Conservation (phyloP, 2,797 vertebrate genomes). For the Siniperca obscura region DNA sequence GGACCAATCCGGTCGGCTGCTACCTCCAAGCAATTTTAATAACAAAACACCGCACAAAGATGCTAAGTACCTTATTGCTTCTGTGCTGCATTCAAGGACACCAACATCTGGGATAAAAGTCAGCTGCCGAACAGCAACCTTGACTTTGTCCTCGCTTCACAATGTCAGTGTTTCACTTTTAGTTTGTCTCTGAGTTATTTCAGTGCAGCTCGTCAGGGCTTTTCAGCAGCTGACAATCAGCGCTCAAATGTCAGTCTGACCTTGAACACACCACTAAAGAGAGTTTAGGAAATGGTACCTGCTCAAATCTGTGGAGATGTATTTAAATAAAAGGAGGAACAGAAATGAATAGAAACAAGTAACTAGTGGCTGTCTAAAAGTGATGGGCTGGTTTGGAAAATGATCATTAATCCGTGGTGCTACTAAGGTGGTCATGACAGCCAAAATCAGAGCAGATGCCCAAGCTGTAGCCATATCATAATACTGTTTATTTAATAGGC, state of each 20-base stretch:
- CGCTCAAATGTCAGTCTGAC: background rate
- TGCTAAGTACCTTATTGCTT: background rate
- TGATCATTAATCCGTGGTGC: background rate
- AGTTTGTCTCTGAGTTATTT: background rate
- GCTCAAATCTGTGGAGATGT: background rate
- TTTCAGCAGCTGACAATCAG: background rate
- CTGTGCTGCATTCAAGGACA: slow-evolving; percentile 3
- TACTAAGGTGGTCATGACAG: background rate
- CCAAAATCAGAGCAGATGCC: background rate
- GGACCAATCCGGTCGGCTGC: background rate
- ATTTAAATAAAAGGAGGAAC: background rate
- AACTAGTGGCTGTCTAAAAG: no score
- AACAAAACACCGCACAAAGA: slow-evolving; percentile 13
- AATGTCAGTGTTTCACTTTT: background rate
- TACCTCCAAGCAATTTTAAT: background rate
- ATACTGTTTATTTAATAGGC: background rate
- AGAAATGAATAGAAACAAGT: background rate
- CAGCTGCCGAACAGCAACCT: background rate
- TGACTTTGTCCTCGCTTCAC: background rate
- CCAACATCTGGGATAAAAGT: background rate
- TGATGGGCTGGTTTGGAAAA: background rate
- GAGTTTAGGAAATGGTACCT: background rate
- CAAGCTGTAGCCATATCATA: background rate
- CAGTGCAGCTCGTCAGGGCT: background rate
- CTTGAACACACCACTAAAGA: background rate